Base-by-base conservation (phyloP, 1,140 invertebrate species). In the Schlechtendalia chinensis region DNA sequence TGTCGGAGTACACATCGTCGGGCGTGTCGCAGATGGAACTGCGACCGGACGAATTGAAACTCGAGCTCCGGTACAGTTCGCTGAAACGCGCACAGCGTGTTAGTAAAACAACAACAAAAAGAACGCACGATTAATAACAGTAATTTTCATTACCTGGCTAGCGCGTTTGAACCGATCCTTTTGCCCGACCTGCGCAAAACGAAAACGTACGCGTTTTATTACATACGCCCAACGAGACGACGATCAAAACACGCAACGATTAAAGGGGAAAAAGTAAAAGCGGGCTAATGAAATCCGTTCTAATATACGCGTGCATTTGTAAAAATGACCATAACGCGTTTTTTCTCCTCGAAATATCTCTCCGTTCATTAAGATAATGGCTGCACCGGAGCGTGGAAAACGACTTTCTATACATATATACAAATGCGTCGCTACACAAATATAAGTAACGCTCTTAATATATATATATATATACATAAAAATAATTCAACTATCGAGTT, bases 1-100 rank as follows among this genome's bases (percentile, higher is more conserved):
- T 92, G 87, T 96, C 94, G 82, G 93, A 95, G 87, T 94, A 95
- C 90, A 96, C 94, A 87, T 96, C 94, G 88, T 96, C 94, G 39
- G 91, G 91, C 84, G 92, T 93, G 87, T 95, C 94, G 85, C 93
- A 94, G 84, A 91, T 93, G 71, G 94, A 95, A 84, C 93, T 94
- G 84, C 93, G 90, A 69, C 93, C 93, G 32, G 93, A 94, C 82
- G 93, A 95, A 87, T 95, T 94, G 86, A 95, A 95, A 86, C 93
- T 94, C 83, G 93, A 93, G 85, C 93, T 94, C 83, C 94, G 90
- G 87, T 95, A 95, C 81, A 96, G 89, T 88, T 95, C 93, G 87
- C 93, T 94, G 87, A 77, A 90, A 89, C 85, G 86, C 86, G 82
- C 8, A 85, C 16, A 83, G 82, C 82, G 32, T 8, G 32, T 4